Percentiles rank a stretch among this genome's conserved stretches.
These are phyloP conservation scores for Rachycentron canadum DNA, from an alignment of 2,797 vertebrate genomes.

Conservation along the genomic window DNA sequence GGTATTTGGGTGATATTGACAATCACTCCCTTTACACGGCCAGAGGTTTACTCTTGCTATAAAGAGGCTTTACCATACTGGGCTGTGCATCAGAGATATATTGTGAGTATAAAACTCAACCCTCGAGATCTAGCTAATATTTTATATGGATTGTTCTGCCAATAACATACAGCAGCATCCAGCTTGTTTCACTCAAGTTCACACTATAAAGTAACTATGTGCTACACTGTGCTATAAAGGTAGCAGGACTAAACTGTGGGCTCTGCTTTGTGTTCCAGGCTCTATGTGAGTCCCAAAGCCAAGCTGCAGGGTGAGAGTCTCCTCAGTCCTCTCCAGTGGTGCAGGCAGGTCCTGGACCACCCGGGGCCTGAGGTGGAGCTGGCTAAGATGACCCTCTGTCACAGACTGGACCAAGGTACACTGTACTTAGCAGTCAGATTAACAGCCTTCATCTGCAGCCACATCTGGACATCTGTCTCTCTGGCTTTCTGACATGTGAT, in stretches of 20 bases:
- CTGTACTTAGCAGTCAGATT: constrained; percentile 42
- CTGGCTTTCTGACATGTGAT: constrained; percentile 51
- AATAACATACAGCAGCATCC: constrained; percentile 4
- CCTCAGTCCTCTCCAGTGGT: constrained; percentile 94
- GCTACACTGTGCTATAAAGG: background rate
- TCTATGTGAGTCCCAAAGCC: constrained; percentile 91
- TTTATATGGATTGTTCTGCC: constrained; percentile 1
- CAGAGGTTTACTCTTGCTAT: background rate
- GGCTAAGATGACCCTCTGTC: constrained; percentile 94
- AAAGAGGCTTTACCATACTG: constrained; percentile 11
- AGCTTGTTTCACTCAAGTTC: background rate
- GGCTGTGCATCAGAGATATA: constrained; percentile 25
- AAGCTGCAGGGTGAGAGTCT: constrained; percentile 78
- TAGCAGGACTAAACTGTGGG: constrained; percentile 35
- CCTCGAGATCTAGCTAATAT: constrained; percentile 7
- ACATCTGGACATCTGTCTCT: constrained; percentile 59
- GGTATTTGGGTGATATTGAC: constrained; percentile 11
- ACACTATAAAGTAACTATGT: background rate
- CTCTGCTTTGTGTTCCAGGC: constrained; percentile 86
- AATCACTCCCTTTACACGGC: background rate
- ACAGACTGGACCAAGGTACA: constrained; percentile 97
- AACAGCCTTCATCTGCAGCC: constrained; percentile 24
- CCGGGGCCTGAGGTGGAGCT: constrained; percentile 94
- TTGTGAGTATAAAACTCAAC: constrained; percentile 22
- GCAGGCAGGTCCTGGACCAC: constrained; percentile 94